phyloP scores from a whole-genome alignment of 2,888 invertebrate species.

The Pediacus dermestoides region DNA sequence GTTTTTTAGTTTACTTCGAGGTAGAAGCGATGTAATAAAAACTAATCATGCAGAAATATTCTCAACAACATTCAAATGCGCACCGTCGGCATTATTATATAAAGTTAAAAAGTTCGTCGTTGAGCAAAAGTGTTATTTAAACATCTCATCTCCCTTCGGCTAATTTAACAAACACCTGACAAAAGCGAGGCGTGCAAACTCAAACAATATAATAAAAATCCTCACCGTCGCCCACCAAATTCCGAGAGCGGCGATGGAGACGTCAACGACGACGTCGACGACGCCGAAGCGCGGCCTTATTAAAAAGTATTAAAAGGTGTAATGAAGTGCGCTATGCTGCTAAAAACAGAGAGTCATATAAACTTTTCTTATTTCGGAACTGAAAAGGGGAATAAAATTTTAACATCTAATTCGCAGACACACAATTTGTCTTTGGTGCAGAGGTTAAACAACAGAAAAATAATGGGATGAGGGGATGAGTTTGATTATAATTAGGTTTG shows the following conservation, averaged over 20 bases:
- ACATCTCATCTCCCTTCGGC: slow-evolving; percentile 25
- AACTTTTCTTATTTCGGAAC: slow-evolving; percentile 48
- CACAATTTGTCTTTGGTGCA: slow-evolving; percentile 38
- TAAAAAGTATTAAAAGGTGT: slow-evolving; percentile 40
- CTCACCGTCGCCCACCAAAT: slow-evolving; percentile 6
- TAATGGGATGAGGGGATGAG: no score
- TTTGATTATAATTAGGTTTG: no score
- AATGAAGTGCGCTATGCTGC: slow-evolving; percentile 40
- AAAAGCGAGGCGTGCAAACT: slow-evolving; percentile 24
- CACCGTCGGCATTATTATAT: no score
- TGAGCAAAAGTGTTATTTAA: slow-evolving; percentile 26
- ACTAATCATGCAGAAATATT: no score
- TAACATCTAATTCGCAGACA: slow-evolving; percentile 42
- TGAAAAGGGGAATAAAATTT: slow-evolving; percentile 42
- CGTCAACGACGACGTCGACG: no score
- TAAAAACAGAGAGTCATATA: slow-evolving; percentile 39
- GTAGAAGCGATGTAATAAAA: no score
- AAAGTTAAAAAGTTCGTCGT: slow-evolving; percentile 24
- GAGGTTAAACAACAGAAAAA: no score
- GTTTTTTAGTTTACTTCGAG: no score
- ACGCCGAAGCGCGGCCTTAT: slow-evolving; percentile 34
- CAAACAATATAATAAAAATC: slow-evolving; percentile 33
- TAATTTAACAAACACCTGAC: slow-evolving; percentile 28
- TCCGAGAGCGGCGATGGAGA: no score
- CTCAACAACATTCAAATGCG: no score